Evolutionary conservation across 2,113 vertebrate species (phyloP), one percentile per base, ranked within the genome.

Genomic region (Zosterops pallidus): DNA sequence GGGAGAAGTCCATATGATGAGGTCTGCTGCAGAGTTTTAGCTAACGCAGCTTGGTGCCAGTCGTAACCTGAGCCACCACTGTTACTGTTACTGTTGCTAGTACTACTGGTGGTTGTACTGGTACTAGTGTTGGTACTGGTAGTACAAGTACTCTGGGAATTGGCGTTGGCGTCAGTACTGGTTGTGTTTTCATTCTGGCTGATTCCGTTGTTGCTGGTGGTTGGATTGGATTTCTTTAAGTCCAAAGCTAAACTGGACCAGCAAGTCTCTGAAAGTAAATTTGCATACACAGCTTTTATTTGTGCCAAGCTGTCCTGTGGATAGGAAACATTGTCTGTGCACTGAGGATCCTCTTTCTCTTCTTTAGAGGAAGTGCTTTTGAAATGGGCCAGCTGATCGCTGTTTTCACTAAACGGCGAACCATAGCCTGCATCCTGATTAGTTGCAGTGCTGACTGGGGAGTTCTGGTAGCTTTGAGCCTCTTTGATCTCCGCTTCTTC

Each of bases 31-130:
- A 99, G 95, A 35, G 99, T 99, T 98, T 99, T 99, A 84, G 99
- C 99, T 95, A 99, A 96, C 0, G 99, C 99, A 57, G 99, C 99
- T 95, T 99, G 99, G 96, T 99, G 99, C 99, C 99, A 99, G 97
- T 99, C 99, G 20, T 99, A 99, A 53, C 99, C 98, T 18, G 99
- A 97, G 91, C 98, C 97, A 74, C 98, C 98, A 28, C 98, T 90
- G 90, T 91, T 93, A 60, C 97, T 98, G 24, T 96, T 94, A 63
- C 97, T 98, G 26, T 96, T 97, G 75, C 97, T 92, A 21, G 97
- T 98, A 85, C 94, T 92, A 97, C 98, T 96, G 72, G 96, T 96
- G 71, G 95, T 96, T 49, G 96, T 97, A 94, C 93, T 96, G 89
- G 96, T 97, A 77, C 94, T 94, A 6, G 96, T 87, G 31, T 71